Evolutionary conservation across 2,113 vertebrate species (phyloP).

Genomic region (Sinocyclocheilus anshuiensis): DNA sequence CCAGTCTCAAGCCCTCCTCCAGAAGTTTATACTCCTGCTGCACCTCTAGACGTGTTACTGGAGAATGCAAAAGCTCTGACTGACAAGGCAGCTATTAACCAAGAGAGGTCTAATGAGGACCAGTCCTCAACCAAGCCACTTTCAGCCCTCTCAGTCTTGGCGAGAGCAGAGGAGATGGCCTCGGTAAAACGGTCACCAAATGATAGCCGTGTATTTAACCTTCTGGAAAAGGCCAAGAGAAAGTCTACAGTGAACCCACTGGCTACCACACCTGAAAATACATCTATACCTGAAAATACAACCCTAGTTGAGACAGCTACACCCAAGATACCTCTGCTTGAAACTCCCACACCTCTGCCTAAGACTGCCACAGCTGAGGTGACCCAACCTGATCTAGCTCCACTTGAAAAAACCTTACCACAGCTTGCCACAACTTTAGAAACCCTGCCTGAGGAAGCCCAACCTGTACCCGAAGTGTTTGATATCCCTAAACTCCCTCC

Average conservation of each 20-base stretch:
- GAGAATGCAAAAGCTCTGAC: slow-evolving; percentile 4
- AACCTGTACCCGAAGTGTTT: neutral
- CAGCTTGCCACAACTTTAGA: slow-evolving; percentile 56
- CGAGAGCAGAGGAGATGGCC: slow-evolving; percentile 66
- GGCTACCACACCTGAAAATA: neutral
- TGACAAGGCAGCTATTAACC: neutral
- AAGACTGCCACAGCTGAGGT: neutral
- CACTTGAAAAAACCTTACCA: slow-evolving; percentile 45
- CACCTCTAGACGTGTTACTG: slow-evolving; percentile 2
- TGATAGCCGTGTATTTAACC: slow-evolving; percentile 68
- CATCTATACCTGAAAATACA: slow-evolving; percentile 12
- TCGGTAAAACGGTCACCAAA: slow-evolving; percentile 47
- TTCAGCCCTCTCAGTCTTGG: slow-evolving; percentile 64
- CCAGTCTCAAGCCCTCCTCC: slow-evolving; percentile 38
- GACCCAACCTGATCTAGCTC: slow-evolving; percentile 48
- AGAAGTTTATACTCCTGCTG: neutral
- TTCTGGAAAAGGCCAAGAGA: slow-evolving; percentile 71
- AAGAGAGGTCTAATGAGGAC: neutral
- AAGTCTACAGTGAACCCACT: slow-evolving; percentile 44
- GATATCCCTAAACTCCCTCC: slow-evolving; percentile 56
- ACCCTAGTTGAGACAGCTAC: neutral
- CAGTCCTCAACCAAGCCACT: neutral
- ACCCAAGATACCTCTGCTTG: slow-evolving; percentile 43
- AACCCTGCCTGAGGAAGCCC: slow-evolving; percentile 29
- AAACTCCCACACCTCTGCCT: slow-evolving; percentile 34